A percentile compares a stretch with the other conserved stretches of the same genome.
Conservation (phyloP, 1,140 invertebrate species). For the Physella acuta region DNA sequence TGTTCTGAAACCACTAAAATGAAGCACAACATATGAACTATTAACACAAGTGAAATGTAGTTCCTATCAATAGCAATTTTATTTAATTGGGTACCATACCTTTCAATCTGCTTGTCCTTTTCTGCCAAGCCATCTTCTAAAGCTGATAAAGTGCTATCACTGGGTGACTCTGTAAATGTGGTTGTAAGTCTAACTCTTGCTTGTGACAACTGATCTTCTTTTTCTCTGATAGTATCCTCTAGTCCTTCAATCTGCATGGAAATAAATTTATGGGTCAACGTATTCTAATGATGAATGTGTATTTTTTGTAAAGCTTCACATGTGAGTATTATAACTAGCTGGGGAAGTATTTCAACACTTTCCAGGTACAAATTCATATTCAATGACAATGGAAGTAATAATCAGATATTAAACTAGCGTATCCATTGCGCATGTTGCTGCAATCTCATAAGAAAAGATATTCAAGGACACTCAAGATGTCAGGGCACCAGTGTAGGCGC, state of each 20-base stretch:
- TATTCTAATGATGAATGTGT: not conserved
- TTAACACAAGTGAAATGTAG: no score
- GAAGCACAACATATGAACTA: no score
- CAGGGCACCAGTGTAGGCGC: no score
- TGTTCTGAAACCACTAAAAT: no score
- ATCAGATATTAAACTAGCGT: no score
- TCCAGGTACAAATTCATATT: no score
- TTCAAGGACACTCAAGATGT: no score
- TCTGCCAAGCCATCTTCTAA: constrained; percentile 94
- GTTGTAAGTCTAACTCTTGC: constrained; percentile 82
- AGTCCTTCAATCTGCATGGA: constrained; percentile 85
- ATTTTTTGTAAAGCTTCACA: not conserved
- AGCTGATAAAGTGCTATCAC: constrained; percentile 75
- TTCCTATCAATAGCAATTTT: no score
- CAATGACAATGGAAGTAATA: no score
- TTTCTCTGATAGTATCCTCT: constrained; percentile 94
- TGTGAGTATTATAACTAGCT: not conserved
- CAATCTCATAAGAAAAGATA: no score
- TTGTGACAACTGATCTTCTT: constrained; percentile 96
- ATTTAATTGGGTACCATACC: constrained; percentile 28
- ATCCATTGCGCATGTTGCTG: no score
- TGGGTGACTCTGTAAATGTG: constrained; percentile 43
- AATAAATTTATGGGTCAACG: not conserved
- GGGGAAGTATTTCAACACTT: no score
- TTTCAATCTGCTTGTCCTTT: constrained; percentile 71